phyloP scores from a whole-genome alignment of 2,888 invertebrate genomes.

The Standfussiana lucernea region DNA sequence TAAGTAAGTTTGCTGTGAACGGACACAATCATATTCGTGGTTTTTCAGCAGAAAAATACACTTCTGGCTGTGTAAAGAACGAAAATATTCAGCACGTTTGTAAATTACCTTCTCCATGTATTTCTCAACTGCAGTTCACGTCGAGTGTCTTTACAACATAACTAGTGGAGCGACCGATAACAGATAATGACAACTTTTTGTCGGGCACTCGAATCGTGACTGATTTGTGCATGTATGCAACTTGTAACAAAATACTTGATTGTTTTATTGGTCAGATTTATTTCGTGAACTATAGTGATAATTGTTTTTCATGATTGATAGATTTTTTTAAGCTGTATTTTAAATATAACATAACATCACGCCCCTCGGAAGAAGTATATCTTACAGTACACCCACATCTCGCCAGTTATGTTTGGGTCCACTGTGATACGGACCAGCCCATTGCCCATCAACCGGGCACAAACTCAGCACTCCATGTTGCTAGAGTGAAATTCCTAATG shows the following conservation, averaged over 20 bases:
- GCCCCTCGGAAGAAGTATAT: background rate
- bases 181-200: conserved; percentile 66
- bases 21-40: too few species aligned
- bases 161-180: conserved; percentile 63
- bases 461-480: background rate
- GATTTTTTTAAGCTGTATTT: background rate
- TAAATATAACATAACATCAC: background rate
- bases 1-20: background rate
- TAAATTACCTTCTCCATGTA: conserved; percentile 36
- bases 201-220: conserved; percentile 55
- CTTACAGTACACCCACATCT: background rate
- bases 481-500: background rate
- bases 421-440: background rate
- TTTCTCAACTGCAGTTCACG: conserved; percentile 32
- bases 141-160: conserved; percentile 62
- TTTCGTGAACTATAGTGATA: background rate
- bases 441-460: background rate
- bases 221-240: conserved; percentile 50
- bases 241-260: conserved; percentile 21
- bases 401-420: background rate
- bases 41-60: too few species aligned
- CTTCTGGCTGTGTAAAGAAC: background rate
- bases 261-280: conserved; percentile 20
- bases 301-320: conserved; percentile 8
- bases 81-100: background rate